Percentiles rank a stretch among this genome's conserved stretches.
phyloP scores from a whole-genome alignment of 2,888 invertebrate genomes.

The Chromoteleia sp. region DNA sequence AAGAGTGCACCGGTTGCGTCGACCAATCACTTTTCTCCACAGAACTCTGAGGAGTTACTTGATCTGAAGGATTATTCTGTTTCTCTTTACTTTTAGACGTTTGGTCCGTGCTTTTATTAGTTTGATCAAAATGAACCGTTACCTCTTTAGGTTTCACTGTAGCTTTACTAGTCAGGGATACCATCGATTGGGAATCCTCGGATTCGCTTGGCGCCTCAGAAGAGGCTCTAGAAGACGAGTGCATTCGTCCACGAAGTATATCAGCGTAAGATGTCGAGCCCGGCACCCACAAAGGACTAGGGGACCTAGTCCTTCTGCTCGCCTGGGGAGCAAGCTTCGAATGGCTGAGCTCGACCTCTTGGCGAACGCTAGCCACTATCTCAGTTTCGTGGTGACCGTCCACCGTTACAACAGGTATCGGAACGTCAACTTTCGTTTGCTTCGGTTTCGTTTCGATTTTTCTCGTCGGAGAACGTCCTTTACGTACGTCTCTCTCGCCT shows the following conservation, averaged over 20 bases:
- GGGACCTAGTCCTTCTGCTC: constrained; percentile 86
- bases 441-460: constrained; percentile 64
- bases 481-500: constrained; percentile 77
- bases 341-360: constrained; percentile 20
- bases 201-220: constrained; percentile 72
- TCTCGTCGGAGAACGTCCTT: constrained; percentile 86
- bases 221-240: constrained; percentile 74
- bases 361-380: not conserved
- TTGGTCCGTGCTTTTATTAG: not conserved
- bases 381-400: constrained; percentile 65
- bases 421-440: constrained; percentile 61
- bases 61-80: not conserved
- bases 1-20: constrained; percentile 74
- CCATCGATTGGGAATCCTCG: constrained; percentile 68
- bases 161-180: constrained; percentile 64
- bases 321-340: constrained; percentile 76
- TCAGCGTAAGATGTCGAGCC: constrained; percentile 92
- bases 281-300: constrained; percentile 90
- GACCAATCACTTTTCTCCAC: constrained; percentile 75
- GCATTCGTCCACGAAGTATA: constrained; percentile 88
- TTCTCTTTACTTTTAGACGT: constrained; percentile 5
- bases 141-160: constrained; percentile 18
- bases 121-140: constrained; percentile 1
- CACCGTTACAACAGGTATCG: constrained; percentile 70
- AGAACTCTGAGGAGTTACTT: constrained; percentile 16